Conservation (phyloP, 2,888 invertebrate species). For the Ormyrus labotus region DNA sequence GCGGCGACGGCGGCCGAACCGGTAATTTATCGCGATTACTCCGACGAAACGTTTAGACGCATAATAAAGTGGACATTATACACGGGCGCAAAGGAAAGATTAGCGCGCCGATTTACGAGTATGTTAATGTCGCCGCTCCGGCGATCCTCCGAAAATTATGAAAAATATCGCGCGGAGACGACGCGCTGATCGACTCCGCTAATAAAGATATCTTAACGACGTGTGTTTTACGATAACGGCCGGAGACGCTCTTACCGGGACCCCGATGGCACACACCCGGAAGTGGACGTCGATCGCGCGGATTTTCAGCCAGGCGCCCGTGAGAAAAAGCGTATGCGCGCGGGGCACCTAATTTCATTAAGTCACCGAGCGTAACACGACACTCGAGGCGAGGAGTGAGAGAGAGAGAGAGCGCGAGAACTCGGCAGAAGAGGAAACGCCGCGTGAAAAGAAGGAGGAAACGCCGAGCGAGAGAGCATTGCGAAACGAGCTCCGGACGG, state of each 20-base stretch:
- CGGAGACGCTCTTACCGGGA: neutral
- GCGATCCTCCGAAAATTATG: slow-evolving; percentile 36
- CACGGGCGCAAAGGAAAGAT: slow-evolving; percentile 15
- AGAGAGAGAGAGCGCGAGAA: slow-evolving; percentile 4
- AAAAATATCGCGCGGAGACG: slow-evolving; percentile 30
- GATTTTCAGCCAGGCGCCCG: neutral
- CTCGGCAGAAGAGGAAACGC: slow-evolving; percentile 2
- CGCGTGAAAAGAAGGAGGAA: slow-evolving; percentile 13
- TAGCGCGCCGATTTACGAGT: slow-evolving; percentile 45
- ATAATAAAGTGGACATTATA: slow-evolving; percentile 32
- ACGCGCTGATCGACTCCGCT: slow-evolving; percentile 3
- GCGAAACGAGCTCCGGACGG: neutral
- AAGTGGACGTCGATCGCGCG: slow-evolving; percentile 42
- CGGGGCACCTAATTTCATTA: slow-evolving; percentile 61
- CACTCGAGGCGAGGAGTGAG: slow-evolving; percentile 48
- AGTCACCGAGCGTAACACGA: slow-evolving; percentile 64
- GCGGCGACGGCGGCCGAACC: neutral
- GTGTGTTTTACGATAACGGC: slow-evolving; percentile 51
- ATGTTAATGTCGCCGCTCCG: slow-evolving; percentile 34
- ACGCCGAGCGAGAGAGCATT: slow-evolving; percentile 25
- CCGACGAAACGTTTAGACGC: slow-evolving; percentile 36
- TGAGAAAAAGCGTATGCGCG: neutral
- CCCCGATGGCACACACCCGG: slow-evolving; percentile 24
- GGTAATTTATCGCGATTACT: slow-evolving; percentile 12
- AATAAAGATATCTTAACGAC: slow-evolving; percentile 55